Evolutionary conservation across 2,797 vertebrate genomes (phyloP), one percentile per base, ranked within the genome.

Genomic region (Coccyzus lansbergi): DNA sequence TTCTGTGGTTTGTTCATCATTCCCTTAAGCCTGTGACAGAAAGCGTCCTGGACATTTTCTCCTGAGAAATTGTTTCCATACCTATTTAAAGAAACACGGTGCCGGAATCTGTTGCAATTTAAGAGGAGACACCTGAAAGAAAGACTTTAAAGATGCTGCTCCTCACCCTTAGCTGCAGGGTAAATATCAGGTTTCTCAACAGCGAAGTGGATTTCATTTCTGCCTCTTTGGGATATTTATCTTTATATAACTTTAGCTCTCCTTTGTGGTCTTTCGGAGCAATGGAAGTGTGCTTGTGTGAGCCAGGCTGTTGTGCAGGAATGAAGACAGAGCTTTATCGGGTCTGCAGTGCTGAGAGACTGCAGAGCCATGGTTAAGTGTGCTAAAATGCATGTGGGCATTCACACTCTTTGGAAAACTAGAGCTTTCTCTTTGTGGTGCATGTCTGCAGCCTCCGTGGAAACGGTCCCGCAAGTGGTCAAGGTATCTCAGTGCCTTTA

Each of bases 31-130:
- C 85, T 65, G 18, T 40, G 81, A 46, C 80, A 81, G 64, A 93
- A 90, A 63, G 52, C 83, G 83, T 21, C 86, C 92, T 58, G 74
- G 83, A 52, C 64, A 7, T 86, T 69, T 75, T 69, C 79, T 81
- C 31, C 46, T 33, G 83, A 82, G 90, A 92, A 88, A 81, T 48
- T 64, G n/a, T 91, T 95, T 91, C 95, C 68, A 81, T 88, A 48
- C 91, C 74, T 70, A 5, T 71, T 62, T 79, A 64, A 63, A 86
- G 86, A 60, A 90, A 10, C 55, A 26, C 13, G 0, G 17, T 86
- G 89, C 89, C 81, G 74, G 68, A 78, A 90, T 78, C 60, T 86
- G 46, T 21, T 46, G 49, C 90, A 40, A 24, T 92, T 96, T 76
- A 75, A 48, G 72, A 83, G 90, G 92, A 95, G 76, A 46, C 60